Conservation (phyloP, 1,140 invertebrate genomes). For the Cotesia typhae region DNA sequence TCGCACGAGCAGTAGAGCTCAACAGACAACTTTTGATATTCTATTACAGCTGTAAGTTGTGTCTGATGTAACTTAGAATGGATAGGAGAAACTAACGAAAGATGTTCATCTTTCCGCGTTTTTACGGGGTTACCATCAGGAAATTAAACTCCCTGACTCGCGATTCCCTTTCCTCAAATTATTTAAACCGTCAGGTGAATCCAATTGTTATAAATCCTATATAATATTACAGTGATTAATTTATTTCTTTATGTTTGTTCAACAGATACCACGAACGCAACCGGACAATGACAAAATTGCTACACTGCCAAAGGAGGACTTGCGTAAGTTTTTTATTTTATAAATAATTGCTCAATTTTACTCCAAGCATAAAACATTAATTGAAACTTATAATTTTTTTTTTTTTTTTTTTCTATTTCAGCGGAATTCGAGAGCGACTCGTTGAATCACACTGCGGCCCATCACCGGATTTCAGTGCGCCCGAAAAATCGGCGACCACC, state of each 20-base stretch:
- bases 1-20: conserved; percentile 15
- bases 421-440: conserved; percentile 56
- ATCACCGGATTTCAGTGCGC: conserved; percentile 61
- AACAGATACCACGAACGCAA: conserved; percentile 53
- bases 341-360: neutral
- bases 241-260: conserved; percentile 33
- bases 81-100: conserved; percentile 41
- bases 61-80: conserved; percentile 40
- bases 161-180: conserved; percentile 14
- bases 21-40: neutral
- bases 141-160: conserved; percentile 11
- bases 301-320: conserved; percentile 57
- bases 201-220: conserved; percentile 30
- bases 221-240: conserved; percentile 17
- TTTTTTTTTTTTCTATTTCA: conserved; percentile 36
- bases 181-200: conserved; percentile 9
- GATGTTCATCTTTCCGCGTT: conserved; percentile 38
- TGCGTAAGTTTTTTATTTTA: conserved; percentile 55
- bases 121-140: conserved; percentile 9
- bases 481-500: conserved; percentile 63
- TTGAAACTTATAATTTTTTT: neutral
- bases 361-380: neutral
- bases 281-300: conserved; percentile 50
- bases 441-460: conserved; percentile 60
- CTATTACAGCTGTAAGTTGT: conserved; percentile 18